Evolutionary conservation across 2,888 invertebrate genomes (phyloP).

Genomic region (Eilema griseolum): DNA sequence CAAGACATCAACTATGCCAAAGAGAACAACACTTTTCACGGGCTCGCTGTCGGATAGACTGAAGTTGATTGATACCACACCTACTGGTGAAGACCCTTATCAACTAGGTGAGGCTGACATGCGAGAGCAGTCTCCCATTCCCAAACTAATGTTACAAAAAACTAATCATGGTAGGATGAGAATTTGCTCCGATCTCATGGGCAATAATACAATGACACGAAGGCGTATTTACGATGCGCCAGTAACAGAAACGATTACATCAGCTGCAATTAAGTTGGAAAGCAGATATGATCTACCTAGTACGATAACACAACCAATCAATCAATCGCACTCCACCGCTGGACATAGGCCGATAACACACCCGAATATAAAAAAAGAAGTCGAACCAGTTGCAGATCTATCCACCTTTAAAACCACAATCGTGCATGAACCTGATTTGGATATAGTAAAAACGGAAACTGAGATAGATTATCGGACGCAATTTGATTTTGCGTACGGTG

Average conservation of each 20-base stretch:
- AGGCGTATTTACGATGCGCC: conserved; percentile 68
- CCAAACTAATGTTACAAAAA: conserved; percentile 79
- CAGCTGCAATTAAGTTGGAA: conserved; percentile 53
- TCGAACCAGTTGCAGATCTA: background rate
- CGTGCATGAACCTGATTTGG: conserved; percentile 64
- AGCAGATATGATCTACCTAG: conserved; percentile 58
- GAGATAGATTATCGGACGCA: conserved; percentile 67
- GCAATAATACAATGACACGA: conserved; percentile 48
- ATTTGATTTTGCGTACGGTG: conserved; percentile 75
- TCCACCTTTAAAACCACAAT: conserved; percentile 53
- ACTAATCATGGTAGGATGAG: conserved; percentile 71
- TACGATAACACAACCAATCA: conserved; percentile 53
- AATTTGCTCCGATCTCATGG: conserved; percentile 59
- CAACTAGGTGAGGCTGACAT: conserved; percentile 81
- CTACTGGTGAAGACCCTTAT: conserved; percentile 81
- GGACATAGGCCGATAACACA: conserved; percentile 56
- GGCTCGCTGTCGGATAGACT: conserved; percentile 77
- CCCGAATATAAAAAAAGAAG: conserved; percentile 34
- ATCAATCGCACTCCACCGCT: too few relatives aligned
- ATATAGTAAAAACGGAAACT: conserved; percentile 68
- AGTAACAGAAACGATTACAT: conserved; percentile 54
- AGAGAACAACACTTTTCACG: conserved; percentile 65
- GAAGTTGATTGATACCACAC: conserved; percentile 78
- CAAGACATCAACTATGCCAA: conserved; percentile 50
- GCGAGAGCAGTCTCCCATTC: conserved; percentile 82